Conservation (phyloP, 2,797 vertebrate species). For the Buphagus erythrorhynchus region DNA sequence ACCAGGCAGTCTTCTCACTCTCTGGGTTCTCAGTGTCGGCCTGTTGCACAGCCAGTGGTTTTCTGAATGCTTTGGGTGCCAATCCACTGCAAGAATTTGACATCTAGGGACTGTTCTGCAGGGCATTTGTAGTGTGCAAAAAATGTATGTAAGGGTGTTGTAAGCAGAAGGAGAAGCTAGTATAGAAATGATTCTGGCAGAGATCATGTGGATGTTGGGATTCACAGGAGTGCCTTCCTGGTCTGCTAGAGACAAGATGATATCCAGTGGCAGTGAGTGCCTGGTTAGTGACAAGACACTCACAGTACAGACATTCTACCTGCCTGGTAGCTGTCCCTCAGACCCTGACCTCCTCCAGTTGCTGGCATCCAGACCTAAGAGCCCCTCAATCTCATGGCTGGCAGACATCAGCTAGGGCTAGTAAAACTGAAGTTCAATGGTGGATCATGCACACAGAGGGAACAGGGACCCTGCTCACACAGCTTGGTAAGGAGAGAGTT, state of each 20-base stretch:
- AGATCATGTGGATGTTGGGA: neutral
- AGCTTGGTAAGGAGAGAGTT: neutral
- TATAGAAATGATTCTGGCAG: neutral
- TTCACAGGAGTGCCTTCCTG: neutral
- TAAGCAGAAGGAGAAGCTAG: neutral
- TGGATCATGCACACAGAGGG: neutral
- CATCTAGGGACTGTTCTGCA: neutral
- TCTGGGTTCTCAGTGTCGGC: neutral
- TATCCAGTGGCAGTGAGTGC: neutral
- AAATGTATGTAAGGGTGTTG: neutral
- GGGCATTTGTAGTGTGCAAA: neutral
- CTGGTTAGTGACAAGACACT: neutral
- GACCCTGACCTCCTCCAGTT: neutral
- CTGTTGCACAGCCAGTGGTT: neutral
- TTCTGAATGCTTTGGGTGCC: neutral
- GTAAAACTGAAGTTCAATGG: neutral
- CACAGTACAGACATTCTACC: neutral
- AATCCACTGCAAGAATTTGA: neutral
- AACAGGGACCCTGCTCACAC: neutral
- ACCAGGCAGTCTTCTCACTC: neutral
- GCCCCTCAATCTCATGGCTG: neutral
- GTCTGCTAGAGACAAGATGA: neutral
- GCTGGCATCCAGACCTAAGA: neutral
- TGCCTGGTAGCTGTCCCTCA: neutral
- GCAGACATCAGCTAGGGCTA: neutral